These are phyloP conservation scores for Steinernema hermaphroditum DNA, from an alignment of 2,888 invertebrate genomes.

Conservation along the genomic window DNA sequence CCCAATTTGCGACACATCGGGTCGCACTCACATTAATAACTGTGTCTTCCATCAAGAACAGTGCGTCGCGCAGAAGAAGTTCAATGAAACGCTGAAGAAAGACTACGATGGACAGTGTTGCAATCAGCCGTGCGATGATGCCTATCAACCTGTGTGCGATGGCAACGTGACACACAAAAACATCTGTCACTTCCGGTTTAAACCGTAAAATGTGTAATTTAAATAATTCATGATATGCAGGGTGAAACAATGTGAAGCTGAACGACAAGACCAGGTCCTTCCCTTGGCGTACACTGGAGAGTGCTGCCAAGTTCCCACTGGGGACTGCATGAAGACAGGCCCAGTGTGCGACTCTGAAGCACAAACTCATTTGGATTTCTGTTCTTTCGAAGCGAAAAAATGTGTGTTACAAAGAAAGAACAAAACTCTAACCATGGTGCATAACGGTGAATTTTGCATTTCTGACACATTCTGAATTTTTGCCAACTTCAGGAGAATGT, in stretches of 20 bases:
- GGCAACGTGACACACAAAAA: slow-evolving; percentile 45
- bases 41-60: slow-evolving; percentile 47
- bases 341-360: slow-evolving; percentile 55
- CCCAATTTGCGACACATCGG: slow-evolving; percentile 47
- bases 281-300: slow-evolving; percentile 49
- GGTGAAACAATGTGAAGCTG: slow-evolving; percentile 56
- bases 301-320: slow-evolving; percentile 47
- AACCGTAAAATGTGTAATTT: too few species aligned
- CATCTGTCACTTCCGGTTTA: slow-evolving; percentile 38
- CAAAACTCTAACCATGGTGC: slow-evolving; percentile 49
- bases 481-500: slow-evolving; percentile 48
- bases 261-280: slow-evolving; percentile 43
- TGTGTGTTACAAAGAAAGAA: slow-evolving; percentile 44
- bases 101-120: slow-evolving; percentile 48
- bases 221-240: slow-evolving; percentile 38
- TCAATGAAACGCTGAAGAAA: slow-evolving; percentile 29
- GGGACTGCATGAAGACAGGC: slow-evolving; percentile 43
- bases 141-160: slow-evolving; percentile 54
- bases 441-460: slow-evolving; percentile 46
- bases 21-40: slow-evolving; percentile 50
- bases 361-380: slow-evolving; percentile 48
- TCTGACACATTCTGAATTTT: neutral
- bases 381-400: slow-evolving; percentile 49
- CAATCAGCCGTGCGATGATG: slow-evolving; percentile 45
- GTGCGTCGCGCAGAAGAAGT: slow-evolving; percentile 43